Conservation (phyloP, 2,113 vertebrate species). For the Chroicocephalus ridibundus region DNA sequence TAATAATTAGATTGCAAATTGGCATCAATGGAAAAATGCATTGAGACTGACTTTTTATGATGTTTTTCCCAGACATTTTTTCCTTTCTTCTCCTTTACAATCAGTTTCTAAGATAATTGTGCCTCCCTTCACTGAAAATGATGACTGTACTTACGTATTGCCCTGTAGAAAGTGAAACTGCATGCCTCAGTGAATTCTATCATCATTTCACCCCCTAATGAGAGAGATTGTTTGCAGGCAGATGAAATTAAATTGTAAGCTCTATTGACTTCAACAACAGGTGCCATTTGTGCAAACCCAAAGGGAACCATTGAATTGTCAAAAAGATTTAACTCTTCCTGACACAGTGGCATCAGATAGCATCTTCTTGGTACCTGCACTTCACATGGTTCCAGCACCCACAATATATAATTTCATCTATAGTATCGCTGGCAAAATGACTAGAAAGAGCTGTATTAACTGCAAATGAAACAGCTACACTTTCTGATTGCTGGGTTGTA, state of each 20-base stretch:
- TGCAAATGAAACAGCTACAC: background rate
- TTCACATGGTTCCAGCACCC: background rate
- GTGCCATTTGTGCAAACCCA: slow-evolving; percentile 84
- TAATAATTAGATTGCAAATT: slow-evolving; percentile 65
- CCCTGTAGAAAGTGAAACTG: slow-evolving; percentile 80
- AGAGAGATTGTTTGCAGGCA: slow-evolving; percentile 90
- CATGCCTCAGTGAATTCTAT: slow-evolving; percentile 84
- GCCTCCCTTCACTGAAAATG: slow-evolving; percentile 76
- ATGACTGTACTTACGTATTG: slow-evolving; percentile 78
- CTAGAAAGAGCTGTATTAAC: background rate
- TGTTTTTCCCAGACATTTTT: slow-evolving; percentile 19
- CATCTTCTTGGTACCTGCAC: slow-evolving; percentile 25
- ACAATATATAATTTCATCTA: background rate
- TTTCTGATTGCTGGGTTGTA: background rate
- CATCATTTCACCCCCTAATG: slow-evolving; percentile 89
- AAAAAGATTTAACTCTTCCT: slow-evolving; percentile 77
- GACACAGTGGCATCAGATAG: slow-evolving; percentile 1
- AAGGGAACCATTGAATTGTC: slow-evolving; percentile 72
- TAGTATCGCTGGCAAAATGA: background rate
- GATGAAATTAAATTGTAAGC: slow-evolving; percentile 96
- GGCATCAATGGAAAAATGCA: slow-evolving; percentile 49
- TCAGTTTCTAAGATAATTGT: slow-evolving; percentile 76
- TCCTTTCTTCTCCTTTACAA: slow-evolving; percentile 56
- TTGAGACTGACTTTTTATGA: slow-evolving; percentile 44
- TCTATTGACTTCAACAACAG: slow-evolving; percentile 90